These are phyloP conservation scores for Eupleurogrammus muticus DNA, from an alignment of 2,797 vertebrate species.

Conservation along the genomic window DNA sequence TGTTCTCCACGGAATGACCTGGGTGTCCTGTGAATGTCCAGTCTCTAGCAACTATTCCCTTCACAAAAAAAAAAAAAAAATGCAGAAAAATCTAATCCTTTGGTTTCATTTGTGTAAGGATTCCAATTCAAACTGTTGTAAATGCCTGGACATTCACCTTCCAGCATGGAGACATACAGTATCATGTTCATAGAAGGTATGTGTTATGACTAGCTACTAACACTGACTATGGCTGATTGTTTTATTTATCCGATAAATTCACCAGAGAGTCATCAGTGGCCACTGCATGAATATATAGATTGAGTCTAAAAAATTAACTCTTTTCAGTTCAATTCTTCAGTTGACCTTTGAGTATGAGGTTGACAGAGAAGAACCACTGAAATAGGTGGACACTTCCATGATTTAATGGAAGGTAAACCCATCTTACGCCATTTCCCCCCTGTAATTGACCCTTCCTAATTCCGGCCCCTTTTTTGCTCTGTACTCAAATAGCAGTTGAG, in stretches of 20 bases:
- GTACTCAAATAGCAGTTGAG: too few species aligned
- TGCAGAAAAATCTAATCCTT: too few species aligned
- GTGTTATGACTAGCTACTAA: constrained; percentile 65
- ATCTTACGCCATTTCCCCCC: constrained; percentile 22
- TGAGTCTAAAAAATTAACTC: constrained; percentile 38
- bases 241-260: constrained; percentile 41
- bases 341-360: constrained; percentile 41
- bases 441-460: constrained; percentile 4
- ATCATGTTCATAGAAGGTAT: constrained; percentile 53
- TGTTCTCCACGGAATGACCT: constrained; percentile 54
- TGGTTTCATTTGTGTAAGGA: constrained; percentile 8
- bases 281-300: constrained; percentile 54
- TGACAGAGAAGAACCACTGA: constrained; percentile 21
- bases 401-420: constrained; percentile 40
- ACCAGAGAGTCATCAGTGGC: constrained; percentile 31
- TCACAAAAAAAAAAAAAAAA: constrained; percentile 5
- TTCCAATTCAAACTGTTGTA: constrained; percentile 13
- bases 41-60: constrained; percentile 58
- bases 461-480: too few species aligned
- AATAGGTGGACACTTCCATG: constrained; percentile 32
- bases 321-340: constrained; percentile 31
- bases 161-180: constrained; percentile 52
- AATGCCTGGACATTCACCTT: constrained; percentile 82
- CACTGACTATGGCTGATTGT: constrained; percentile 59
- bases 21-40: constrained; percentile 79